These are phyloP conservation scores for Heliconius himera DNA, from an alignment of 1,140 invertebrate genomes.

Conservation along the genomic window DNA sequence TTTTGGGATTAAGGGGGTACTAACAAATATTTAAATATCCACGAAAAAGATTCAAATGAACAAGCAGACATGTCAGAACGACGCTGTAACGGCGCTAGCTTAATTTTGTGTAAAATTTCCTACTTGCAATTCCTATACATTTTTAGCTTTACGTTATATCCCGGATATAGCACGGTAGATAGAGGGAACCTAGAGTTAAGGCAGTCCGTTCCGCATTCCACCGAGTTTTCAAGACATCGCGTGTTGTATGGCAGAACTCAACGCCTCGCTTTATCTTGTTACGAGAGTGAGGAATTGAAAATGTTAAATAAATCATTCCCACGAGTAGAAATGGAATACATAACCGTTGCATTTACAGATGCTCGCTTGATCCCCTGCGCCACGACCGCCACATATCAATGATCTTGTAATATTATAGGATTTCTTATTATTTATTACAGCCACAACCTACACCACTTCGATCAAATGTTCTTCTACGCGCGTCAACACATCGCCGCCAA, in stretches of 20 bases:
- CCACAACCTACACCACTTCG: slow-evolving; percentile 71
- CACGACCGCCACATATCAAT: too few relatives aligned
- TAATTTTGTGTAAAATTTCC: too few relatives aligned
- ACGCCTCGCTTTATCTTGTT: too few relatives aligned
- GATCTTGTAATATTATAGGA: too few relatives aligned
- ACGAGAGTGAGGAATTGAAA: not conserved
- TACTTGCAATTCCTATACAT: not conserved
- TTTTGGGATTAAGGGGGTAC: too few relatives aligned
- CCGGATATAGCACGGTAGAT: not conserved
- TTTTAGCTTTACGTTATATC: not conserved
- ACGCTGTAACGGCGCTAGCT: too few relatives aligned
- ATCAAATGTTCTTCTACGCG: slow-evolving; percentile 64
- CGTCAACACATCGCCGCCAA: slow-evolving; percentile 60
- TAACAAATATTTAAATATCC: too few relatives aligned
- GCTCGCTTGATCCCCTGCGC: too few relatives aligned
- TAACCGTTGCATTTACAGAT: too few relatives aligned
- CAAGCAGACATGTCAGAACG: too few relatives aligned
- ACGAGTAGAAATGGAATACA: not conserved
- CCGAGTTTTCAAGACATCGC: not conserved
- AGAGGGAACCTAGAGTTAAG: not conserved
- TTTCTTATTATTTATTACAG: slow-evolving; percentile 45
- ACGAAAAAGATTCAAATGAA: too few relatives aligned
- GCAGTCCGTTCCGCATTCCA: not conserved
- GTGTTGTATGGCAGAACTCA: not conserved
- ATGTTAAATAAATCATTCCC: not conserved